Conservation (phyloP, 2,113 vertebrate species). For the Petromus typicus region DNA sequence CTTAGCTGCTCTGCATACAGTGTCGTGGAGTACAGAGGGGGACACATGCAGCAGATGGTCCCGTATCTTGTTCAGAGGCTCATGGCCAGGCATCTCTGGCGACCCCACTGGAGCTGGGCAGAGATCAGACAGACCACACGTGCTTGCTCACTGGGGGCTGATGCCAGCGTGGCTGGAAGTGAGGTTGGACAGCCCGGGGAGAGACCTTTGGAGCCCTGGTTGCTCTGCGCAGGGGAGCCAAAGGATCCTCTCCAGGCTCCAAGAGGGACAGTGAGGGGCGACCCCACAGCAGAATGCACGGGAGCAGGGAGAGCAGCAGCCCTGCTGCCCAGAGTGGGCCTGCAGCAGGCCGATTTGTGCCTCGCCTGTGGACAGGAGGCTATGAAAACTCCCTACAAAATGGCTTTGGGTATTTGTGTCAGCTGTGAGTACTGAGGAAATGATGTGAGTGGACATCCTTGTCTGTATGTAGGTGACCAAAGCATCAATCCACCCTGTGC, state of each 20-base stretch:
- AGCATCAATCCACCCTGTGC: too few species aligned
- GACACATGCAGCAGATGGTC: not conserved
- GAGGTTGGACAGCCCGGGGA: not conserved
- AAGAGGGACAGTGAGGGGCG: not conserved
- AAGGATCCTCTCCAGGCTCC: not conserved
- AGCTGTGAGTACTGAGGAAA: not conserved
- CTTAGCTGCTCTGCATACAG: accelerated
- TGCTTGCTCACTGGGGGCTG: too few species aligned
- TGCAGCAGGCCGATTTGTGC: not conserved
- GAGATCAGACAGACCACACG: not conserved
- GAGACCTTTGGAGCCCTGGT: not conserved
- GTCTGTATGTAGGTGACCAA: too few species aligned
- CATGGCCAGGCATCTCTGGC: not conserved
- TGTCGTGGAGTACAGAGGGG: not conserved
- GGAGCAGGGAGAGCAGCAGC: too few species aligned
- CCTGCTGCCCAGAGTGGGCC: too few species aligned
- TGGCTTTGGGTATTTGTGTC: not conserved
- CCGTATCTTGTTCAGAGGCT: not conserved
- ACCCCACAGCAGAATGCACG: too few species aligned
- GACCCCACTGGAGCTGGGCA: not conserved
- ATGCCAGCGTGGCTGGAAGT: too few species aligned
- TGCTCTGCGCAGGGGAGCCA: not conserved
- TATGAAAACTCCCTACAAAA: not conserved
- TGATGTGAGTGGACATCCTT: not conserved
- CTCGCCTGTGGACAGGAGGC: not conserved